These are phyloP conservation scores for Cepphus grylle DNA, from an alignment of 2,113 vertebrate genomes.

Conservation along the genomic window DNA sequence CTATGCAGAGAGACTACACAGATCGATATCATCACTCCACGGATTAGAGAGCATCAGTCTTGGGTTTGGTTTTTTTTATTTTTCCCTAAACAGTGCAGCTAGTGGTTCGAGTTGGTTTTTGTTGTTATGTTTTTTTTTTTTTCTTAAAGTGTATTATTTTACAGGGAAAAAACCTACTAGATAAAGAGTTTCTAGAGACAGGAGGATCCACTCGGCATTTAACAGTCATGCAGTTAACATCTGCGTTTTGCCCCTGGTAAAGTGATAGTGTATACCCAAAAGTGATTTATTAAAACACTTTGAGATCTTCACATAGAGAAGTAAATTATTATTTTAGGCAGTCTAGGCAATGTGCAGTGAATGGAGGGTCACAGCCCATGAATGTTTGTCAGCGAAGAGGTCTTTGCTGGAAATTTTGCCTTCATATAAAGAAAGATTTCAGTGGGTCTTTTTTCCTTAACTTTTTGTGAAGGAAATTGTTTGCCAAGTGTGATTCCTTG, in stretches of 20 bases:
- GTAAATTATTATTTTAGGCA: background rate
- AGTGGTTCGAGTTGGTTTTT: background rate
- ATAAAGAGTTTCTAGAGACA: background rate
- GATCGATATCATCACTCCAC: background rate
- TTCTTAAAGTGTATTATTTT: background rate
- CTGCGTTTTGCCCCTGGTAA: background rate
- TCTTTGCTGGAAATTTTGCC: background rate
- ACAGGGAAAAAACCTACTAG: background rate
- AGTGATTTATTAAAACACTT: background rate
- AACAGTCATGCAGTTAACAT: background rate
- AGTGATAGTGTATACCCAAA: background rate
- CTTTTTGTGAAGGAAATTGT: background rate
- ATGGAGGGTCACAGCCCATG: background rate
- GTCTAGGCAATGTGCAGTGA: background rate
- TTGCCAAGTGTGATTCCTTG: background rate
- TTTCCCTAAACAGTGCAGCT: background rate
- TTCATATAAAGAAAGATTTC: background rate
- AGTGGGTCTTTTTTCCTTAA: background rate
- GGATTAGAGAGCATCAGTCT: background rate
- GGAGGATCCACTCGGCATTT: background rate
- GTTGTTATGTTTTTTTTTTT: background rate
- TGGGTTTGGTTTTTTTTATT: background rate
- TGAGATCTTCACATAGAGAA: background rate
- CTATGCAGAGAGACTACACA: background rate
- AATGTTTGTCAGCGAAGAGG: background rate